Evolutionary conservation across 2,888 invertebrate species (phyloP).

Genomic region (Papilio protenor): DNA sequence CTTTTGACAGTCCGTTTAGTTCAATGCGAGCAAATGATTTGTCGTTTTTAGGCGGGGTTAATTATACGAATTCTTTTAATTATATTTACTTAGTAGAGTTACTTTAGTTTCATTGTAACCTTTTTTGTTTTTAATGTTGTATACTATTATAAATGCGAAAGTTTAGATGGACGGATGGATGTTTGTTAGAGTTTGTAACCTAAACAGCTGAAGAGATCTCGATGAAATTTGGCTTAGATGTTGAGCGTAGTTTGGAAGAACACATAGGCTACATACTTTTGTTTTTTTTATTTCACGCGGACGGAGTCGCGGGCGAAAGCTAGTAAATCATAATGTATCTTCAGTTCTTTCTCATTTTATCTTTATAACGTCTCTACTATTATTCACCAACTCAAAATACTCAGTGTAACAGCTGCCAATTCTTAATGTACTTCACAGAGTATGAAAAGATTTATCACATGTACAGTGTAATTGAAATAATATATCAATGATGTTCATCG

Average conservation of each 20-base stretch:
- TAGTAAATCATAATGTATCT: neutral
- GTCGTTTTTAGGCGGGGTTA: conserved; percentile 21
- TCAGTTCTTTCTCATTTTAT: neutral
- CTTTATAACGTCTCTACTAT: neutral
- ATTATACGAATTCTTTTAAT: conserved; percentile 20
- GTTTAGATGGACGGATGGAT: no score
- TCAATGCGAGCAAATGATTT: conserved; percentile 24
- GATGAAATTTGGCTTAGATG: no score
- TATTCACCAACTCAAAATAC: conserved; percentile 8
- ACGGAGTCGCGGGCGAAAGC: no score
- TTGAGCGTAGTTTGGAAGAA: no score
- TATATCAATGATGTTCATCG: neutral
- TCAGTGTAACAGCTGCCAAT: neutral
- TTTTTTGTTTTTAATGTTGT: neutral
- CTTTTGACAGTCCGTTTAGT: conserved; percentile 1
- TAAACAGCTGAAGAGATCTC: no score
- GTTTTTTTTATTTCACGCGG: no score
- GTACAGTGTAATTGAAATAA: neutral
- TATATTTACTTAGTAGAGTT: neutral
- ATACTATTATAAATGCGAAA: no score
- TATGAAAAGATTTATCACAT: neutral
- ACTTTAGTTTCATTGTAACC: neutral
- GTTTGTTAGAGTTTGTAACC: no score
- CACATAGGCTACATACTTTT: no score
- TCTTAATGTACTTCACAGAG: neutral